Base-by-base conservation (phyloP, 2,797 vertebrate species). In the Scomberomorus guttatus region DNA sequence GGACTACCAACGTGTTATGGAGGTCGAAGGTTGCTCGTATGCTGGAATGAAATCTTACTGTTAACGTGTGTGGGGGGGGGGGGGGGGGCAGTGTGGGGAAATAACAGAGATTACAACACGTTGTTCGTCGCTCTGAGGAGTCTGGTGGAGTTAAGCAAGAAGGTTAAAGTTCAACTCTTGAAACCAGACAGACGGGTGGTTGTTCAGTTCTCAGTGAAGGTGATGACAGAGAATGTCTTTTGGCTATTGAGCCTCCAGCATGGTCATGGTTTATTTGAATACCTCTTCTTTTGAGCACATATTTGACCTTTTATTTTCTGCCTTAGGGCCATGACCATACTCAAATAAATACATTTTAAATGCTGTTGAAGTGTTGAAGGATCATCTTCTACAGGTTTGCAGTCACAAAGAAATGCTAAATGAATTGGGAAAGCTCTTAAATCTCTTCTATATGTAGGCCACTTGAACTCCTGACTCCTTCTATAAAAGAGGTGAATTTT, bases 101-200 rank as follows among this genome's bases (percentile, higher is more conserved):
- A 77, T 58, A 65, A 81, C 62, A 27, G 60, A 58, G 54, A 79
- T 86, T 85, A 73, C 67, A 66, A 66, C 69, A 80, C 15, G 22
- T 76, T 83, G 77, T 80, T 76, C 17, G 22, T 34, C 68, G 79
- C 63, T 76, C 70, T 42, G 75, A 75, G 62, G 76, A 68, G 82
- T 84, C 80, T 82, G 73, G 18, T 4, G 37, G 61, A 70, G 75
- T 85, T 79, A 44, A 61, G 81, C 79, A 85, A 89, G 44, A 51
- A 73, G 90, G 77, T 76, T 77, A 90, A 91, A 90, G 90, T 89
- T 89, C 79, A 89, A 48, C 54, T 65, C 62, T 80, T 56, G 42
- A 69, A 73, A 75, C 22, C 14, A 71, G 2, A 73, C 51, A 62
- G 68, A 64, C 14, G 55, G 44, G 29, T 58, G 72, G 55, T 15